Evolutionary conservation across 1,140 invertebrate genomes (phyloP).

Genomic region (Prorops nasuta): DNA sequence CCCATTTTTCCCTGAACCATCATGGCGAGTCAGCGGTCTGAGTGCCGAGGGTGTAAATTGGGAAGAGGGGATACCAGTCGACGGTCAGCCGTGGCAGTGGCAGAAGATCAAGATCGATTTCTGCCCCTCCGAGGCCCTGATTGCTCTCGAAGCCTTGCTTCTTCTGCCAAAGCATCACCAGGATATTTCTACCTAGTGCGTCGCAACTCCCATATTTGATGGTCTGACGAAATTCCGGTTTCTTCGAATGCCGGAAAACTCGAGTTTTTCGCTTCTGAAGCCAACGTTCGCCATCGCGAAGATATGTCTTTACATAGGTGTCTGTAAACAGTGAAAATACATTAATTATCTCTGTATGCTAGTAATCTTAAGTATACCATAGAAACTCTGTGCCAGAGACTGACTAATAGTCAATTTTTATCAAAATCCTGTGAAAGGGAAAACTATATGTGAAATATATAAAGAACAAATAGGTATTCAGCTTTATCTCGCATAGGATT

Average conservation of each 20-base stretch:
- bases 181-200: constrained; percentile 77
- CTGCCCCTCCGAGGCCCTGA: constrained; percentile 80
- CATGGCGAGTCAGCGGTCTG: constrained; percentile 73
- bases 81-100: constrained; percentile 74
- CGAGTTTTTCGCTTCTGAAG: constrained; percentile 89
- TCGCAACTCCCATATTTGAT: constrained; percentile 83
- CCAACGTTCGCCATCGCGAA: constrained; percentile 83
- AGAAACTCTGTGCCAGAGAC: too few relatives aligned
- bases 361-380: too few relatives aligned
- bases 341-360: too few relatives aligned
- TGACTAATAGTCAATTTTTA: too few relatives aligned
- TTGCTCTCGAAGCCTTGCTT: constrained; percentile 86
- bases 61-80: constrained; percentile 88
- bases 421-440: too few relatives aligned
- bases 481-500: too few relatives aligned
- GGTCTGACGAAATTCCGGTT: constrained; percentile 84
- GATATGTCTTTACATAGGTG: constrained; percentile 92
- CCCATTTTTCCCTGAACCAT: constrained; percentile 58
- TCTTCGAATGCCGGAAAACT: constrained; percentile 72
- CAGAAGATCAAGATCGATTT: constrained; percentile 77
- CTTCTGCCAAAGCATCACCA: constrained; percentile 88
- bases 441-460: neutral
- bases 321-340: constrained; percentile 57
- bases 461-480: too few relatives aligned
- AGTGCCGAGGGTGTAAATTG: constrained; percentile 69